Evolutionary conservation across 1,140 invertebrate species (phyloP).

Genomic region (Aphaenogaster ashmeadi): DNA sequence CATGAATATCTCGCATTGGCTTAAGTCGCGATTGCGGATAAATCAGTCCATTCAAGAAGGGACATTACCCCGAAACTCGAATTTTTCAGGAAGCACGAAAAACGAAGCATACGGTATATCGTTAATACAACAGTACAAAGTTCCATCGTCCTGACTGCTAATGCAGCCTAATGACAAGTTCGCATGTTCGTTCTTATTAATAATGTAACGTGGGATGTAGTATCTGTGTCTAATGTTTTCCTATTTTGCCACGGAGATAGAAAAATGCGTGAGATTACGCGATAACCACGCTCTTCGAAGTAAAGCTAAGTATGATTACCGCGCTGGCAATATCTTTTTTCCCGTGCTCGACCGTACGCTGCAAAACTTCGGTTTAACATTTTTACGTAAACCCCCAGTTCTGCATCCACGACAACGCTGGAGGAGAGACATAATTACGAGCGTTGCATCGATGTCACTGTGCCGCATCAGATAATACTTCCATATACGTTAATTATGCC

Average conservation of each 20-base stretch:
- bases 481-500: slow-evolving; percentile 60
- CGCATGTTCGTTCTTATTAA: slow-evolving; percentile 2
- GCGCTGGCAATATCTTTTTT: not conserved
- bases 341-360: not conserved
- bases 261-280: not conserved
- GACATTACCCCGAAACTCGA: not conserved
- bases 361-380: slow-evolving; percentile 30
- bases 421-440: slow-evolving; percentile 32
- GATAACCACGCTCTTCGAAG: not conserved
- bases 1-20: slow-evolving; percentile 14
- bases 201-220: not conserved
- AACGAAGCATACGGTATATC: not conserved
- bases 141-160: not conserved
- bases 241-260: not conserved
- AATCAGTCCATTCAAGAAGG: not conserved
- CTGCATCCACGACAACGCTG: not conserved
- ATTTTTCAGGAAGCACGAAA: not conserved
- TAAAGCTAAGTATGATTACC: not conserved
- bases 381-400: slow-evolving; percentile 30
- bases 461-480: slow-evolving; percentile 60
- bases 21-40: not conserved
- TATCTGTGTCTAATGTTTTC: not conserved
- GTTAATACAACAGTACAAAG: not conserved
- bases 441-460: slow-evolving; percentile 49
- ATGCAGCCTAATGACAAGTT: slow-evolving; percentile 4